A percentile compares a stretch with the other conserved stretches of the same genome.
These are phyloP conservation scores for Enteromius paludinosus DNA, from an alignment of 2,797 vertebrate species.

Conservation along the genomic window DNA sequence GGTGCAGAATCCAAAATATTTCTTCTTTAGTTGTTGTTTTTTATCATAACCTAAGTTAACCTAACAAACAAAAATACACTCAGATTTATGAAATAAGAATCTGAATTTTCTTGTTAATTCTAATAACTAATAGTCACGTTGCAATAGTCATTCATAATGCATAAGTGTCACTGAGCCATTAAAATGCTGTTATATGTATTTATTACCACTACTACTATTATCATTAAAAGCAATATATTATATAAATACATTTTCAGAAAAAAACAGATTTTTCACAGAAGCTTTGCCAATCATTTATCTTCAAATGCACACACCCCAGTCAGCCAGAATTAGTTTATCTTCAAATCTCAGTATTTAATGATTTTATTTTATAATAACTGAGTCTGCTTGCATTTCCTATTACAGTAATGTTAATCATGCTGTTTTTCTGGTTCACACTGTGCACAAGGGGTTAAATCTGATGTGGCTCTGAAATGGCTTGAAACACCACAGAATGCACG, in stretches of 20 bases:
- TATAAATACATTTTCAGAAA: neutral
- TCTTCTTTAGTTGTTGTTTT: neutral
- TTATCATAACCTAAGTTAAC: neutral
- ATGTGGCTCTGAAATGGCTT: neutral
- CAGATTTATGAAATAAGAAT: no score
- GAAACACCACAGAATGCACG: conserved; percentile 37
- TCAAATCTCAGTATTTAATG: neutral
- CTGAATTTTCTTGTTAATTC: no score
- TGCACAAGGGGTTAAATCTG: neutral
- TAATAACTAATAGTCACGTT: neutral
- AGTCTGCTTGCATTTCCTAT: neutral
- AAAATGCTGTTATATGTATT: neutral
- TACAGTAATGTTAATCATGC: neutral
- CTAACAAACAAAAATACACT: neutral
- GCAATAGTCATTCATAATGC: neutral
- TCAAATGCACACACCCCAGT: neutral
- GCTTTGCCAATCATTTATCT: neutral
- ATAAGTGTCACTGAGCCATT: neutral
- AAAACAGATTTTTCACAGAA: neutral
- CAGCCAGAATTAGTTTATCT: neutral
- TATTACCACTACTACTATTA: neutral
- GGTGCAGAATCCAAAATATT: neutral
- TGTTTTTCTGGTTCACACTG: neutral
- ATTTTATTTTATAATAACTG: neutral
- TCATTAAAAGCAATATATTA: no score